Evolutionary conservation across 2,797 vertebrate genomes (phyloP).

Genomic region (Cyclopterus lumpus): DNA sequence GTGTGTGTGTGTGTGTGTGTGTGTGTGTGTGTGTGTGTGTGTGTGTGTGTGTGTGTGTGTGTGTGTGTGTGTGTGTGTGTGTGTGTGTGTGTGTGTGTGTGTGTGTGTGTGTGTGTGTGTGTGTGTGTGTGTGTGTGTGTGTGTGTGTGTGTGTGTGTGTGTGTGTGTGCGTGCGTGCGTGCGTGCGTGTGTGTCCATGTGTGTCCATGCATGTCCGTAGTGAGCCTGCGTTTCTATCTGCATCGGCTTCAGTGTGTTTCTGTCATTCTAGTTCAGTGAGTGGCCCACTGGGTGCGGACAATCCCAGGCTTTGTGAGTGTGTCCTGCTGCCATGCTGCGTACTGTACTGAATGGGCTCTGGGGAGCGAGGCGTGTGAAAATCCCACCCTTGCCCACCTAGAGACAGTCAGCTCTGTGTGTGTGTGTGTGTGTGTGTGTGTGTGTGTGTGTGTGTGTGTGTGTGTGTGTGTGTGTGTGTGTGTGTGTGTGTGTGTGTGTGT

Average conservation of each 20-base stretch:
- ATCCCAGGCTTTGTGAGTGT: constrained; percentile 73
- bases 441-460: neutral
- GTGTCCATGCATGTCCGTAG: constrained; percentile 29
- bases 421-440: constrained; percentile 15
- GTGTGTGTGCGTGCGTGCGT: constrained; percentile 24
- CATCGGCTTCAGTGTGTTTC: constrained; percentile 66
- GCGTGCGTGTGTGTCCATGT: constrained; percentile 22
- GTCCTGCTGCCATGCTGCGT: constrained; percentile 76
- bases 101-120: constrained; percentile 21
- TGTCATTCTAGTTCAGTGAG: constrained; percentile 69
- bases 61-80: constrained; percentile 22
- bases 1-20: constrained; percentile 24
- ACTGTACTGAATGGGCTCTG: constrained; percentile 82
- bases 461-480: neutral
- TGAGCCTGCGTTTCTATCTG: constrained; percentile 59
- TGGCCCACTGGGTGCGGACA: constrained; percentile 73
- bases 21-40: constrained; percentile 24
- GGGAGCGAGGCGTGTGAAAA: constrained; percentile 83
- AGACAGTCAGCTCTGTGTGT: constrained; percentile 63
- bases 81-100: constrained; percentile 22
- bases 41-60: constrained; percentile 24
- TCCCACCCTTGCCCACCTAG: constrained; percentile 77
- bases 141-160: constrained; percentile 24
- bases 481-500: neutral
- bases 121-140: constrained; percentile 22